Percentiles rank a stretch among this genome's conserved stretches.
These are phyloP conservation scores for Hippocampus zosterae DNA, from an alignment of 2,113 vertebrate genomes.

Conservation along the genomic window DNA sequence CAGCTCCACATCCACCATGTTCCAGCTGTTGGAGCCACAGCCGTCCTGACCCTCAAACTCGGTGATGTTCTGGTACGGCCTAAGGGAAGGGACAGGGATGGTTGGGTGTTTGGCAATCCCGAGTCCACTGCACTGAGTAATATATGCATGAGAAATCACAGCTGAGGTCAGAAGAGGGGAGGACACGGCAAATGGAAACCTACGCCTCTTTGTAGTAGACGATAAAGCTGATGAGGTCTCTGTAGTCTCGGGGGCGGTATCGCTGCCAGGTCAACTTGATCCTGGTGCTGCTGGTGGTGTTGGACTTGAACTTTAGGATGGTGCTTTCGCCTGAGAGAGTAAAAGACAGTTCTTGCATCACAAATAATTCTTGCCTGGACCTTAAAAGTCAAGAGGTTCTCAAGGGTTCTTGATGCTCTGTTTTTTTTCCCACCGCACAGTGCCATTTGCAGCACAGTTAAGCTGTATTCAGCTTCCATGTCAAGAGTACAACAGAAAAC, in stretches of 20 bases:
- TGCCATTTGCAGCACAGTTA: neutral
- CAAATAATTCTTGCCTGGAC: neutral
- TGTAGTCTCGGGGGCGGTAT: conserved; percentile 88
- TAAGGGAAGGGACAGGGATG: conserved; percentile 15
- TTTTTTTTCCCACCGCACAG: neutral
- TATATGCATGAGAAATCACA: neutral
- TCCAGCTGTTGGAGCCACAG: conserved; percentile 97
- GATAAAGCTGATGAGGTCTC: conserved; percentile 94
- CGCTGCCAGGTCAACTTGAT: conserved; percentile 90
- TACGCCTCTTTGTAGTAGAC: conserved; percentile 99
- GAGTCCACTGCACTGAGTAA: neutral
- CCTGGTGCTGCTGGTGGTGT: conserved; percentile 82
- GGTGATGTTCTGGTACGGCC: conserved; percentile 84
- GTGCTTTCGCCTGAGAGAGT: conserved; percentile 79
- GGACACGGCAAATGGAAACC: conserved; percentile 54
- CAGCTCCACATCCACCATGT: conserved; percentile 93
- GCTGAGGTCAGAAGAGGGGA: neutral
- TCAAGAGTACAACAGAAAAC: neutral
- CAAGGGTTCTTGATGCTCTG: neutral
- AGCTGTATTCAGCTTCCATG: neutral
- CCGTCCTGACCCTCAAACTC: conserved; percentile 94
- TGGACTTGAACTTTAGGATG: conserved; percentile 85
- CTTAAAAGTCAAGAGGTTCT: neutral
- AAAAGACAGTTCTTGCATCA: neutral
- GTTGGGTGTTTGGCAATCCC: neutral